These are phyloP conservation scores for Semaprochilodus insignis DNA, from an alignment of 2,797 vertebrate genomes.

Conservation along the genomic window DNA sequence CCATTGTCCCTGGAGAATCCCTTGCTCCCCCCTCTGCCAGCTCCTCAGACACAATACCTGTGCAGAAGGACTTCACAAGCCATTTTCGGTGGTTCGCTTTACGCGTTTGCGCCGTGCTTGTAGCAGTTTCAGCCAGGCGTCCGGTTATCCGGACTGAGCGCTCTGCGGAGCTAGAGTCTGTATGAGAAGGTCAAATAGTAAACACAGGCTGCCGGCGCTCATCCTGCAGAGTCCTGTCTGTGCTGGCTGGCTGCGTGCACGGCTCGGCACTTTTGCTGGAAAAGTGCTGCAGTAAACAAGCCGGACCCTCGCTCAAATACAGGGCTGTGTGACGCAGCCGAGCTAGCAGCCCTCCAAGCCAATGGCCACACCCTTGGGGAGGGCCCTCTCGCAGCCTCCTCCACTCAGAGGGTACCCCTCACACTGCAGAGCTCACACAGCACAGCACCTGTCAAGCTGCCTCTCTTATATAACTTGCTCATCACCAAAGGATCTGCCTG, in stretches of 20 bases:
- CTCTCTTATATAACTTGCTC: constrained; percentile 56
- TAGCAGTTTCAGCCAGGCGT: constrained; percentile 8
- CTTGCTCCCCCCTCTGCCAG: not conserved
- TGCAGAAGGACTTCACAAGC: constrained; percentile 79
- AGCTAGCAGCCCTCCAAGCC: constrained; percentile 33
- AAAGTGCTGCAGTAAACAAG: constrained; percentile 86
- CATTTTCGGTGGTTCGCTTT: constrained; percentile 68
- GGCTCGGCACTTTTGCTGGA: constrained; percentile 69
- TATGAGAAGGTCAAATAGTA: constrained; percentile 70
- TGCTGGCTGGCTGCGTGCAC: constrained; percentile 59
- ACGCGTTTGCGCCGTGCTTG: constrained; percentile 34
- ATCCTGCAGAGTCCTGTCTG: constrained; percentile 74
- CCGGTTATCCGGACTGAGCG: constrained; percentile 81
- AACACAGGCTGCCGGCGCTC: constrained; percentile 69
- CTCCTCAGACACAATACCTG: constrained; percentile 69
- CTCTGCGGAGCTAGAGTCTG: constrained; percentile 77
- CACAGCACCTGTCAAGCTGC: constrained; percentile 52
- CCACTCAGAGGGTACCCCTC: constrained; percentile 25
- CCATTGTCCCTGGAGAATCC: constrained; percentile 6
- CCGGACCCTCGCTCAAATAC: constrained; percentile 67
- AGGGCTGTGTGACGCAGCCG: constrained; percentile 53
- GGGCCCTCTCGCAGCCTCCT: not conserved
- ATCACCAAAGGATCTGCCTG: constrained; percentile 23
- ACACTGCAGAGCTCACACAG: constrained; percentile 35
- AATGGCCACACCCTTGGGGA: constrained; percentile 49